phyloP scores from a whole-genome alignment of 2,888 invertebrate genomes.

The Apotomis betuletana region DNA sequence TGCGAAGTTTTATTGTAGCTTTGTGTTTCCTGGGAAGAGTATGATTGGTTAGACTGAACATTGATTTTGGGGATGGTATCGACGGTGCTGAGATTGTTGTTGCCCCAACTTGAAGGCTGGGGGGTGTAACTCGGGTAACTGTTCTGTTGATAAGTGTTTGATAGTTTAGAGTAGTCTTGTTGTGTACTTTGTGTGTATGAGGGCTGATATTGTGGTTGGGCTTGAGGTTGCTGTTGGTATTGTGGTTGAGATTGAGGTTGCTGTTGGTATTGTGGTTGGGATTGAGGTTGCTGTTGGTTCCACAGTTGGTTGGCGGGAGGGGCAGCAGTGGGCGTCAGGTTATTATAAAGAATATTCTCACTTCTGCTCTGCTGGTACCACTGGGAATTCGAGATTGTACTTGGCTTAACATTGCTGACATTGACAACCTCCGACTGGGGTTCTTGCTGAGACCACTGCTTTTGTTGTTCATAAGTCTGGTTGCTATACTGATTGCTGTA shows the following conservation, averaged over 20 bases:
- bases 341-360: slow-evolving; percentile 65
- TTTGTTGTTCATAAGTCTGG: slow-evolving; percentile 65
- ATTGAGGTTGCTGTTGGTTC: slow-evolving; percentile 49
- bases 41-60: slow-evolving; percentile 61
- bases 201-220: slow-evolving; percentile 52
- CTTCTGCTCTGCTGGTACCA: slow-evolving; percentile 74
- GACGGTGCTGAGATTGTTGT: slow-evolving; percentile 52
- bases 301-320: slow-evolving; percentile 55
- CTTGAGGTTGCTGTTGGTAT: slow-evolving; percentile 49
- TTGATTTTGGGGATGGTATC: slow-evolving; percentile 48
- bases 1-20: slow-evolving; percentile 66
- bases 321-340: slow-evolving; percentile 55
- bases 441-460: slow-evolving; percentile 64
- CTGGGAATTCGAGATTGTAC: slow-evolving; percentile 73
- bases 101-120: slow-evolving; percentile 65
- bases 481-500: slow-evolving; percentile 54
- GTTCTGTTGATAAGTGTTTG: slow-evolving; percentile 55
- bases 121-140: slow-evolving; percentile 63
- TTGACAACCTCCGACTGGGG: slow-evolving; percentile 75
- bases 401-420: slow-evolving; percentile 77
- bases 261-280: slow-evolving; percentile 18
- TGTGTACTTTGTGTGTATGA: slow-evolving; percentile 61
- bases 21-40: slow-evolving; percentile 60
- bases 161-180: slow-evolving; percentile 57
- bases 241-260: slow-evolving; percentile 49